A percentile compares a stretch with the other conserved stretches of the same genome.
Evolutionary conservation across 2,797 vertebrate genomes (phyloP).

Genomic region (Cynopterus sphinx): DNA sequence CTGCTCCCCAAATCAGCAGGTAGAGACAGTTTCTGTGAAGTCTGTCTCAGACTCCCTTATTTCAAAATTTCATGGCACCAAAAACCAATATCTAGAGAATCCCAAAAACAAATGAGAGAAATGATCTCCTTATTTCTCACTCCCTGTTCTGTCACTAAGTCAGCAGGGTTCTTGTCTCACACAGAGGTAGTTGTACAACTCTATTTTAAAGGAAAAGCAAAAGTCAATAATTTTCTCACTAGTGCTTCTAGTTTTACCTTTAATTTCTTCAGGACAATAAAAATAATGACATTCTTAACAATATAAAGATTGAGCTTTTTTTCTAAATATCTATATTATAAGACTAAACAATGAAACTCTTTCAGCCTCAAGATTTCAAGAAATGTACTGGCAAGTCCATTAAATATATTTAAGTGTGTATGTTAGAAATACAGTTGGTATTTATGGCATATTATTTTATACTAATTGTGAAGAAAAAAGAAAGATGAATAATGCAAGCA

Average conservation of each 20-base stretch:
- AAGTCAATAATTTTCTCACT: conserved; percentile 51
- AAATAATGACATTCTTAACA: conserved; percentile 36
- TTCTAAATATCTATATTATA: background rate
- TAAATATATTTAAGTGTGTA: background rate
- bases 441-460: background rate
- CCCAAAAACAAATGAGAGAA: conserved; percentile 40
- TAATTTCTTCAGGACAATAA: conserved; percentile 45
- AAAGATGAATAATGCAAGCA: background rate
- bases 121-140: background rate
- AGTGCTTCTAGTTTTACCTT: conserved; percentile 24
- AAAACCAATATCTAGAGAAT: conserved; percentile 42
- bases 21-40: background rate
- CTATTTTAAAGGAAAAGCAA: background rate
- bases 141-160: background rate
- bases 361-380: background rate
- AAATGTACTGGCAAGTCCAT: background rate
- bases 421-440: background rate
- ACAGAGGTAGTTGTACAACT: conserved; percentile 1
- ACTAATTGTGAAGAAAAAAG: background rate
- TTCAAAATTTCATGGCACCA: conserved; percentile 33
- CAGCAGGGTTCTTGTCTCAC: conserved; percentile 13
- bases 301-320: background rate
- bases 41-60: background rate
- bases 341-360: background rate
- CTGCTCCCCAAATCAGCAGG: conserved; percentile 37